Base-by-base conservation (phyloP, 2,113 vertebrate genomes). In the Pangasianodon hypophthalmus region DNA sequence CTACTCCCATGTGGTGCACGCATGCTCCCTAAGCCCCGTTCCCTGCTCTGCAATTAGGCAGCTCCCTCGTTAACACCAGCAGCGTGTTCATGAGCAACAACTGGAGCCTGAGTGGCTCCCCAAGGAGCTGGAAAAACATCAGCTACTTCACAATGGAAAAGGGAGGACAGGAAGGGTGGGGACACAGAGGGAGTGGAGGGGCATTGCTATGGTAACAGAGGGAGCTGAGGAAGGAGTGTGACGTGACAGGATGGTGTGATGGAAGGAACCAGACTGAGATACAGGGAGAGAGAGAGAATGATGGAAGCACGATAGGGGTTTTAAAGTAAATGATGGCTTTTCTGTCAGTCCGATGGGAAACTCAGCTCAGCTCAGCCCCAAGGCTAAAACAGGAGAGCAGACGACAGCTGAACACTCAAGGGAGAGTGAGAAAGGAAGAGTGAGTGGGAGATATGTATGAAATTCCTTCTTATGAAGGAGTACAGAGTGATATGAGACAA, bases 181-280 rank as follows among this genome's bases (percentile, higher is more conserved):
- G 88, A 89, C 82, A 3, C 60, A 86, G 67, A 84, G 13, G 56
- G 56, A 84, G 82, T 84, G 82, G 37, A 84, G 87, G 77, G 79
- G 87, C 24, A 90, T 90, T 82, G 46, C 91, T 90, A 92, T 92
- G 89, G 91, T 85, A 89, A 89, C 71, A 50, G 73, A 60, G 26
- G 60, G 84, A 87, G 67, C 77, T 87, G 73, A 62, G 10, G n/a
- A 84, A 73, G 48, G 41, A 82, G 62, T 77, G 73, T 79, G 75
- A 50, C 41, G 29, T 44, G n/a, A 41, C 21, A 11, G 87, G 89
- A 80, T 89, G 54, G 32, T 58, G 26, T 50, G 77, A 87, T 84
- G 64, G 62, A 81, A 60, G 7, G 48, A 77, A 69, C 48, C 13
- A 81, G 48, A 79, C 44, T 79, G 44, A 79, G 75, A 79, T 9